A percentile compares a stretch with the other conserved stretches of the same genome.
These are phyloP conservation scores for Pandemis cinnamomeana DNA, from an alignment of 2,888 invertebrate genomes.

Conservation along the genomic window DNA sequence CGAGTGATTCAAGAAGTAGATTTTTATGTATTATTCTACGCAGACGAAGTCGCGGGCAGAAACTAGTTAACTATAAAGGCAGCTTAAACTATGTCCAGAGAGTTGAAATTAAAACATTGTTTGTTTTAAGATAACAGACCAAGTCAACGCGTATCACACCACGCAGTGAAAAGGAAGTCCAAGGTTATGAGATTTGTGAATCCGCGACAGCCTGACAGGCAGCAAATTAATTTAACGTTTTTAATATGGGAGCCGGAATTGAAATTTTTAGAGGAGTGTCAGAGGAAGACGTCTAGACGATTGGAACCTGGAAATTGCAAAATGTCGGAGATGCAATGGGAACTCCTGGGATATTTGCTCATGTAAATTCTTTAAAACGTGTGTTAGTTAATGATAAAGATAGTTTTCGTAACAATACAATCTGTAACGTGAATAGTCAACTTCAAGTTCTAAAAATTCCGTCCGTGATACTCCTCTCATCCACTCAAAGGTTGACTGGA, in stretches of 20 bases:
- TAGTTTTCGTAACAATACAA: too few relatives aligned
- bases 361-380: neutral
- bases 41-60: too few relatives aligned
- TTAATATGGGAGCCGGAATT: slow-evolving; percentile 23
- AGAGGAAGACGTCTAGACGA: slow-evolving; percentile 27
- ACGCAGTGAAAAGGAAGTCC: neutral
- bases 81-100: too few relatives aligned
- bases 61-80: too few relatives aligned
- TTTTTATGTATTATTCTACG: too few relatives aligned
- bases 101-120: too few relatives aligned
- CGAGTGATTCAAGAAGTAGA: too few relatives aligned
- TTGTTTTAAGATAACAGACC: neutral
- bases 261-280: slow-evolving; percentile 17
- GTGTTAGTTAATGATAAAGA: too few relatives aligned
- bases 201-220: slow-evolving; percentile 25
- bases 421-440: too few relatives aligned
- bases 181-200: slow-evolving; percentile 20
- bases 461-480: too few relatives aligned
- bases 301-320: neutral
- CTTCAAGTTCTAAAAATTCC: too few relatives aligned
- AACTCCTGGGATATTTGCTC: neutral
- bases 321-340: neutral
- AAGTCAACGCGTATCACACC: neutral
- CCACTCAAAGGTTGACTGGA: too few relatives aligned
- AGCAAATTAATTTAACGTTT: slow-evolving; percentile 32